phyloP scores from a whole-genome alignment of 1,140 invertebrate genomes.

The Penaeus indicus region DNA sequence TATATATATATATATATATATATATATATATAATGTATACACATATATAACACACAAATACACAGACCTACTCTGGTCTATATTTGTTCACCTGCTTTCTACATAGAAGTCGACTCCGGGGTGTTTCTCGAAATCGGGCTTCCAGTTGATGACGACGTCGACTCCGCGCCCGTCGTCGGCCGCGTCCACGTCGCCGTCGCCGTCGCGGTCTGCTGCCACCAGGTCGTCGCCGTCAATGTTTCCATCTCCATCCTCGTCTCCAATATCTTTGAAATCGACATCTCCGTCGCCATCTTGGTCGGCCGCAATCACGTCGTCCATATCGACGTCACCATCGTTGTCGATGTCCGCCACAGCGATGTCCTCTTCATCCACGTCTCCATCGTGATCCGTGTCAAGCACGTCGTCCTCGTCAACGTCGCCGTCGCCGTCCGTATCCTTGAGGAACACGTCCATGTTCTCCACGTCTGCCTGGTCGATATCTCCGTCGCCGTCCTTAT shows the following conservation, averaged over 20 bases:
- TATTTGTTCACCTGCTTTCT: constrained; percentile 78
- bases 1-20: too few relatives aligned
- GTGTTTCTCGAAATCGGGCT: constrained; percentile 77
- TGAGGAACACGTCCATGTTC: constrained; percentile 60
- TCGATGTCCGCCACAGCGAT: constrained; percentile 61
- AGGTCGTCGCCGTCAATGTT: constrained; percentile 64
- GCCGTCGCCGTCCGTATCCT: constrained; percentile 60
- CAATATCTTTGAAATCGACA: constrained; percentile 62
- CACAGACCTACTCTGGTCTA: not conserved
- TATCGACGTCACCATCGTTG: constrained; percentile 63
- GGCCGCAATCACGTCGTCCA: constrained; percentile 53
- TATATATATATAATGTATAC: too few relatives aligned
- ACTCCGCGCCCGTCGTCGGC: constrained; percentile 63
- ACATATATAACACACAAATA: too few relatives aligned
- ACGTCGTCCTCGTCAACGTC: constrained; percentile 62
- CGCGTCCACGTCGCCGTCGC: constrained; percentile 62
- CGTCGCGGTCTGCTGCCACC: constrained; percentile 53
- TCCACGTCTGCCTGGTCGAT: constrained; percentile 46
- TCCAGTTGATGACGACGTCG: constrained; percentile 83
- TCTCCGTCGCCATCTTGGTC: constrained; percentile 58
- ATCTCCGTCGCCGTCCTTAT: constrained; percentile 59
- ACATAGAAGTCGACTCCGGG: constrained; percentile 92
- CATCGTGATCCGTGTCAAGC: constrained; percentile 61
- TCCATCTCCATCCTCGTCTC: constrained; percentile 63
- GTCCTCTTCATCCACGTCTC: constrained; percentile 62